Evolutionary conservation across 2,888 invertebrate genomes (phyloP).

Genomic region (Blastobasis lacticolella): DNA sequence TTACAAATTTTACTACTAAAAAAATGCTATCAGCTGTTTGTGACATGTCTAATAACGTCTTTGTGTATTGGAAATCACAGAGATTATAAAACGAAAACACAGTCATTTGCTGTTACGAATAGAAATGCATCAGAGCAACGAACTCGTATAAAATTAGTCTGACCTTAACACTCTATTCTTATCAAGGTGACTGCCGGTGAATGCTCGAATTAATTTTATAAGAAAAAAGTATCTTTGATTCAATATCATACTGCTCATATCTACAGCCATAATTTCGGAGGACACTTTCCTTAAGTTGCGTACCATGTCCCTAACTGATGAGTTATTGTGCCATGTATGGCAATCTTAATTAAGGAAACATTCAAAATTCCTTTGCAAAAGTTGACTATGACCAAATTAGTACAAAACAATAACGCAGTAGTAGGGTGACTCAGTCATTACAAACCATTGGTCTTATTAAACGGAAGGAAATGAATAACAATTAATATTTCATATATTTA

Average conservation of each 20-base stretch:
- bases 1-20: too few species aligned
- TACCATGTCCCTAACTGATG: not conserved
- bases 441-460: not conserved
- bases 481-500: not conserved
- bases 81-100: not conserved
- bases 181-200: not conserved
- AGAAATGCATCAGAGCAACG: not conserved
- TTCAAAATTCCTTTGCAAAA: not conserved
- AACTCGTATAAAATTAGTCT: too few species aligned
- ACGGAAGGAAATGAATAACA: not conserved
- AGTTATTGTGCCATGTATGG: not conserved
- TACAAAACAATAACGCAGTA: not conserved
- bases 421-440: not conserved
- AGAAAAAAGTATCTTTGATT: too few species aligned
- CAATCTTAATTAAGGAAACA: not conserved
- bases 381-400: too few species aligned
- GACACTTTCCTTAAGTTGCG: not conserved
- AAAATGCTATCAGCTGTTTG: too few species aligned
- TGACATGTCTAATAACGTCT: too few species aligned
- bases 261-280: not conserved
- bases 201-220: not conserved
- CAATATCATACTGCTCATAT: not conserved
- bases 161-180: not conserved
- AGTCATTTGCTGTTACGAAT: not conserved
- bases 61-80: not conserved